A percentile compares a stretch with the other conserved stretches of the same genome.
Evolutionary conservation across 2,113 vertebrate genomes (phyloP).

Genomic region (Edolisoma coerulescens): DNA sequence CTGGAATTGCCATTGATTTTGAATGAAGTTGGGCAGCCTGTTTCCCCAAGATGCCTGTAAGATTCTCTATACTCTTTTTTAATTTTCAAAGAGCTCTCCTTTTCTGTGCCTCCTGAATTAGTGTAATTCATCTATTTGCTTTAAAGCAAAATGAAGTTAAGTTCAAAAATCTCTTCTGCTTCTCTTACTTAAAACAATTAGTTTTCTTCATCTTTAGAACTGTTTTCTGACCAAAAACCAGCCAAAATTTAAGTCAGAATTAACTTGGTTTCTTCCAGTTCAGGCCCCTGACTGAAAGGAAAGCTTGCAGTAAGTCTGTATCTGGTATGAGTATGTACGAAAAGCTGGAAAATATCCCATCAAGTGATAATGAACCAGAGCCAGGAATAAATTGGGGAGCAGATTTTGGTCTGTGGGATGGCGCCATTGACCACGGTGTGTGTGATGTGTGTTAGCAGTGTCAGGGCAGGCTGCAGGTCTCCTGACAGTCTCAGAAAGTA

Average conservation of each 20-base stretch:
- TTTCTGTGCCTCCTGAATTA: background rate
- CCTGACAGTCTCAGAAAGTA: background rate
- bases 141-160: background rate
- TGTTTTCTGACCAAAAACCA: background rate
- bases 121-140: background rate
- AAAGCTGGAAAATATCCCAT: slow-evolving; percentile 6
- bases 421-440: background rate
- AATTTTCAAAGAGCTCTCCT: background rate
- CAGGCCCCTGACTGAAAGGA: background rate
- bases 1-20: background rate
- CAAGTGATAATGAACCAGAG: background rate
- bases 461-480: background rate
- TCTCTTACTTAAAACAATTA: background rate
- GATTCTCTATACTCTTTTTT: background rate
- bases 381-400: background rate
- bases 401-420: background rate
- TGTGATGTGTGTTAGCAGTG: background rate
- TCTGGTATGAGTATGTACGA: background rate
- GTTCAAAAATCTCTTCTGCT: background rate
- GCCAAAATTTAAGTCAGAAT: background rate
- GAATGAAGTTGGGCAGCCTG: background rate
- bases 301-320: background rate
- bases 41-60: background rate
- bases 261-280: background rate
- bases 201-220: background rate